Percentiles rank a stretch among this genome's conserved stretches.
phyloP scores from a whole-genome alignment of 2,113 vertebrate species.

The Sander vitreus region DNA sequence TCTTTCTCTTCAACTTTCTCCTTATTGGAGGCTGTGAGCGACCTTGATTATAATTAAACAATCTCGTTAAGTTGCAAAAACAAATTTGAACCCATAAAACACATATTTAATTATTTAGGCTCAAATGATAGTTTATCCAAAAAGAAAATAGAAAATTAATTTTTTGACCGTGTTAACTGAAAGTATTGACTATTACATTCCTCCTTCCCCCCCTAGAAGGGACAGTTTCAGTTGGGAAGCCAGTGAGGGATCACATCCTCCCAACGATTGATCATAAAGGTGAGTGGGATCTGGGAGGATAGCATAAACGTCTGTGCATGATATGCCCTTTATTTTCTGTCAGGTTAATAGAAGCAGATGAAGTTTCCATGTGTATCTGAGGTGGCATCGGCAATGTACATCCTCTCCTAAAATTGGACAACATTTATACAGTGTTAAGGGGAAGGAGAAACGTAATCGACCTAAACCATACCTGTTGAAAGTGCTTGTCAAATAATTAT shows the following conservation, averaged over 20 bases:
- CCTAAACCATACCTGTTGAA: not conserved
- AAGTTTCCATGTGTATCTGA: not conserved
- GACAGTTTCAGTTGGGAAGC: not conserved
- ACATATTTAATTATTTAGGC: too few species aligned
- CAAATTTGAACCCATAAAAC: not conserved
- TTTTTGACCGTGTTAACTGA: not conserved
- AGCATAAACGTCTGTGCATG: not conserved
- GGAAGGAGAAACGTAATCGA: not conserved
- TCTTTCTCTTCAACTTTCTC: not conserved
- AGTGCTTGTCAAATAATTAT: not conserved
- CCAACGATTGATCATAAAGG: not conserved
- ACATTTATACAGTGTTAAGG: not conserved
- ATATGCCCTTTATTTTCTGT: not conserved
- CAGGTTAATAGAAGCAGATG: not conserved
- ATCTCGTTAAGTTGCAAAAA: not conserved
- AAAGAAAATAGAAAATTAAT: not conserved
- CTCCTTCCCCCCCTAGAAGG: not conserved
- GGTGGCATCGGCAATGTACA: not conserved
- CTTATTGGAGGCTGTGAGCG: not conserved
- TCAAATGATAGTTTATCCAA: too few species aligned
- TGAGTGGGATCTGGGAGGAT: not conserved
- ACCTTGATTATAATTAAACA: conserved; percentile 19
- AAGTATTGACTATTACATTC: too few species aligned
- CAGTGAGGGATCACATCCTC: not conserved
- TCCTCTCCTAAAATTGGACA: not conserved